Evolutionary conservation across 2,888 invertebrate genomes (phyloP), one percentile per base, ranked within the genome.

Genomic region (Toxonevra muliebris): DNA sequence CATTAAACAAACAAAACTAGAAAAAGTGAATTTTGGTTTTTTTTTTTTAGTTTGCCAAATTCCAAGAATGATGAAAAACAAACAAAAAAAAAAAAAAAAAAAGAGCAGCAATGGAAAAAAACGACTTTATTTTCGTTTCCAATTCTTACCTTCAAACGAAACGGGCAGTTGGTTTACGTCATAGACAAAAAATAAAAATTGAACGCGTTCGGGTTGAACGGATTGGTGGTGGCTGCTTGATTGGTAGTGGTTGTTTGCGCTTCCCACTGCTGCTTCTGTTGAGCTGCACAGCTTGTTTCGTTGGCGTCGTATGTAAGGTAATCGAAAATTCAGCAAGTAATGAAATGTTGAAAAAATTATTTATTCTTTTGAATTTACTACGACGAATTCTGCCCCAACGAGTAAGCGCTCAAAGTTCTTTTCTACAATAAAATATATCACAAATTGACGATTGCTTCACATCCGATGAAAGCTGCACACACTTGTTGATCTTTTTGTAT

Each of bases 131-230:
- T n/a, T n/a, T 43, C 41, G 19, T 17, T 19, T 19, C 50, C 57
- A 45, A 65, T 60, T 54, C 60, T 54, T 30, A 17, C 10, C 53
- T 20, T 52, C 30, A 15, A 17, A 52, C 52, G 17, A 17, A 52
- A 52, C 52, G 52, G 10, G 52, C 19, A 10, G 52, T 52, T 65
- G 79, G 80, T 79, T 79, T 79, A 79, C 79, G 79, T 79, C 79
- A 79, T 79, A 78, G 77, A 74, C 80, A 75, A 76, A 77, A 77
- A 79, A 60, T 65, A 65, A 60, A n/a, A 59, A 55, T 45, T 30
- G 30, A 30, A 4, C 30, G 30, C 30, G 30, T 30, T 30, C 30
- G 30, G 30, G 30, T 30, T 30, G 30, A 30, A 30, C 30, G 30
- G 30, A 30, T 30, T 30, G 30, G 30, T 30, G 30, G 30, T n/a